Evolutionary conservation across 2,888 invertebrate genomes (phyloP).

Genomic region (Gibbula magus): DNA sequence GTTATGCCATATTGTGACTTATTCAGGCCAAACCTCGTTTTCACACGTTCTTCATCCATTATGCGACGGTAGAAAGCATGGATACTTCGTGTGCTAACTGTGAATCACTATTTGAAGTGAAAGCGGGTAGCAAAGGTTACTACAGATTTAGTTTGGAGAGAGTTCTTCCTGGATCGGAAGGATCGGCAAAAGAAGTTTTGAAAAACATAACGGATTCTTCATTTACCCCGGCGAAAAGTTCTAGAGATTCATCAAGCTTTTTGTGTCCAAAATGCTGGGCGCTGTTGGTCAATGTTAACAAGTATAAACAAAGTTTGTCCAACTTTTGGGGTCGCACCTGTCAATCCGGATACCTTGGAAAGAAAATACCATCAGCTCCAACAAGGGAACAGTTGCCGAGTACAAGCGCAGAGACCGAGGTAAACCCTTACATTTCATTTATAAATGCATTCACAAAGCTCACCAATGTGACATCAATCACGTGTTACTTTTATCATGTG

Average conservation of each 20-base stretch:
- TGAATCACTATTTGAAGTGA: neutral
- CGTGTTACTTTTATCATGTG: too few species aligned
- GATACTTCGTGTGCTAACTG: constrained; percentile 11
- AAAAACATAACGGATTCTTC: neutral
- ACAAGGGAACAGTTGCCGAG: too few species aligned
- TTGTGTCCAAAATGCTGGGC: constrained; percentile 26
- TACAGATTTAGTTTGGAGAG: constrained; percentile 18
- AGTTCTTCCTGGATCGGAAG: neutral
- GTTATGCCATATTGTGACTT: constrained; percentile 22
- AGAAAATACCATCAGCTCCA: too few species aligned
- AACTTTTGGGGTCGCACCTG: too few species aligned
- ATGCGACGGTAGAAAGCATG: neutral
- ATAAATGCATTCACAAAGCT: too few species aligned
- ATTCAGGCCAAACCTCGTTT: neutral
- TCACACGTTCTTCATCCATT: neutral
- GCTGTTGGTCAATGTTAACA: neutral
- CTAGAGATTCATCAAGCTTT: constrained; percentile 9
- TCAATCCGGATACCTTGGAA: too few species aligned
- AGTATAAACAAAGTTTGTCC: neutral
- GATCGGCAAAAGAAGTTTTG: constrained; percentile 9
- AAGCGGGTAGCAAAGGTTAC: constrained; percentile 10
- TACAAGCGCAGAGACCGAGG: too few species aligned
- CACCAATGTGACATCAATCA: too few species aligned
- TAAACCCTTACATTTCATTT: too few species aligned
- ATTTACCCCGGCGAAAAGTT: constrained; percentile 10